Percentiles rank a stretch among this genome's conserved stretches.
Conservation (phyloP, 2,888 invertebrate genomes). For the Ochropleura plecta region DNA sequence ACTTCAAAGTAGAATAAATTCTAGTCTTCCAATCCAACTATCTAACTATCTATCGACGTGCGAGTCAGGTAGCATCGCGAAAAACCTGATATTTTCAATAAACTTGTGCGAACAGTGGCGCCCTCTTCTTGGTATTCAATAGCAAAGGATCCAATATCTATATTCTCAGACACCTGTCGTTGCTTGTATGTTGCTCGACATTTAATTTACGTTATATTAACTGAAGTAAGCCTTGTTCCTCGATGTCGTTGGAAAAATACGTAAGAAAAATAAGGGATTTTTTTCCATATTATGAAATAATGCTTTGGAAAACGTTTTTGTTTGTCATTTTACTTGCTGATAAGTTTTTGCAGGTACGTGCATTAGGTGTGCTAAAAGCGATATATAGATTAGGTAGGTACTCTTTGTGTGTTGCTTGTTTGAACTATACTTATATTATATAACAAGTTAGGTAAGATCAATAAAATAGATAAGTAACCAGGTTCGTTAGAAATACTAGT, state of each 20-base stretch:
- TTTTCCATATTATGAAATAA: conserved; percentile 6
- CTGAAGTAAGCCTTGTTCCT: conserved; percentile 31
- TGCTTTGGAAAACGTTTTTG: not conserved
- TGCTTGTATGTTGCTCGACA: conserved; percentile 34
- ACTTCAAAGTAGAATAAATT: not conserved
- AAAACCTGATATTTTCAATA: conserved; percentile 35
- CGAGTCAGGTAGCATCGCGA: not conserved
- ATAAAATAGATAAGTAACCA: too few relatives aligned
- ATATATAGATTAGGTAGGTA: not conserved
- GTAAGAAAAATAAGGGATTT: not conserved
- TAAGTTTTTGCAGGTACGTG: too few relatives aligned
- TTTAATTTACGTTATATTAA: conserved; percentile 61
- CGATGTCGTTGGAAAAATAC: conserved; percentile 4
- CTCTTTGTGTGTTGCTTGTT: not conserved
- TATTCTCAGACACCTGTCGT: conserved; percentile 53
- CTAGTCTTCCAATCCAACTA: not conserved
- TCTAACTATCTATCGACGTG: not conserved
- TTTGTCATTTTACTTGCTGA: not conserved
- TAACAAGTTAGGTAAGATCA: too few relatives aligned
- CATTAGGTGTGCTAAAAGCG: not conserved
- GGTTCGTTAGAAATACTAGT: too few relatives aligned
- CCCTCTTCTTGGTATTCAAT: conserved; percentile 14
- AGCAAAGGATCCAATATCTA: conserved; percentile 52
- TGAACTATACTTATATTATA: too few relatives aligned
- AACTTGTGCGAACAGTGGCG: conserved; percentile 11